Percentiles rank a stretch among this genome's conserved stretches.
Evolutionary conservation across 2,888 invertebrate species (phyloP).

Genomic region (Papilio elwesi): DNA sequence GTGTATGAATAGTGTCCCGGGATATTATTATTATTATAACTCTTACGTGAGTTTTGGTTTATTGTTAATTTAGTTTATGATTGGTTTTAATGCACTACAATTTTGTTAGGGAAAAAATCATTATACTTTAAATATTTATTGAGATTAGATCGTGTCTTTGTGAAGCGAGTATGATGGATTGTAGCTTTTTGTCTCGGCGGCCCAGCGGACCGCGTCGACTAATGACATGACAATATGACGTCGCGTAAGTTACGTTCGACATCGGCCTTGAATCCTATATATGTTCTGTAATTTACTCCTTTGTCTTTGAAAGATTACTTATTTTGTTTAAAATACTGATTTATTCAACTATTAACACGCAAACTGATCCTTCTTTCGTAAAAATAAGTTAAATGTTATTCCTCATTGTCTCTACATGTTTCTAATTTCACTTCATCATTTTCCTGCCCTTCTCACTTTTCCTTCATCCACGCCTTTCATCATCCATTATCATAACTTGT

Average conservation of each 20-base stretch:
- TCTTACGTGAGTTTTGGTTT: too few species aligned
- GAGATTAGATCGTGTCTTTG: background rate
- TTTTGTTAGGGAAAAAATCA: background rate
- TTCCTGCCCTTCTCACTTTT: too few species aligned
- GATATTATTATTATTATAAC: too few species aligned
- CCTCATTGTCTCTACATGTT: too few species aligned
- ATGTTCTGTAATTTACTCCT: background rate
- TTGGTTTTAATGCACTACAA: too few species aligned
- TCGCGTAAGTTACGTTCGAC: conserved; percentile 11
- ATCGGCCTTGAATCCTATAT: conserved; percentile 21
- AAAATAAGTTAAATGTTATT: background rate
- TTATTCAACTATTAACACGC: background rate
- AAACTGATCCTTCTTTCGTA: too few species aligned
- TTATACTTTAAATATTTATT: background rate
- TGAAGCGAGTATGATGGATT: conserved; percentile 20
- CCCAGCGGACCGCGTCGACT: conserved; percentile 25
- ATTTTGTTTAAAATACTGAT: background rate
- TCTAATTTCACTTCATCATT: too few species aligned
- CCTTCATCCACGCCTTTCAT: too few species aligned
- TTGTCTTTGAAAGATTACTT: background rate
- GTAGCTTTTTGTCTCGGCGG: background rate
- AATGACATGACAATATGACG: conserved; percentile 34
- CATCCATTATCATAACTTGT: too few species aligned
- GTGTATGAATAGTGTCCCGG: too few species aligned
- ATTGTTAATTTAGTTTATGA: too few species aligned